A percentile compares a stretch with the other conserved stretches of the same genome.
Conservation (phyloP, 2,888 invertebrate species). For the Meganola albula region DNA sequence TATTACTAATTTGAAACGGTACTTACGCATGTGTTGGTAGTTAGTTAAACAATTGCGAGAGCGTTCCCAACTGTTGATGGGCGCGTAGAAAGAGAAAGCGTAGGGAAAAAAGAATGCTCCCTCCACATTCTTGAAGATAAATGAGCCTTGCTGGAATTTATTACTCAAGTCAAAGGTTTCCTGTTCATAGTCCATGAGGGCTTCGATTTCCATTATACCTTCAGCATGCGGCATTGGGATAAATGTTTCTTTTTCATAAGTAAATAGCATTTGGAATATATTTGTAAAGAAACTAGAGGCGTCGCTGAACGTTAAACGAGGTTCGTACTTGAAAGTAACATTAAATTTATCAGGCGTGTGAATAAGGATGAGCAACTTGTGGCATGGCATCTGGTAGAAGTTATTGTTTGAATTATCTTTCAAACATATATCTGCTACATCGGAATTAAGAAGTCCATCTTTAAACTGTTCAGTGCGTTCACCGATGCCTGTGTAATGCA, state of each 20-base stretch:
- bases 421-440: constrained; percentile 65
- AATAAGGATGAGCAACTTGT: constrained; percentile 72
- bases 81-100: constrained; percentile 50
- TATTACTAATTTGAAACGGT: too few relatives aligned
- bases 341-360: constrained; percentile 73
- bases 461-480: constrained; percentile 69
- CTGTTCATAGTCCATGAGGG: constrained; percentile 61
- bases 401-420: constrained; percentile 74
- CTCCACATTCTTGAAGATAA: constrained; percentile 48
- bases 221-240: neutral
- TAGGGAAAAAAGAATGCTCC: constrained; percentile 7
- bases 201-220: constrained; percentile 64
- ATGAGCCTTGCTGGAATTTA: constrained; percentile 56
- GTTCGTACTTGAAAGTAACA: constrained; percentile 62
- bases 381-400: constrained; percentile 76
- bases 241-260: too few relatives aligned
- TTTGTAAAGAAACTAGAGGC: too few relatives aligned
- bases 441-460: constrained; percentile 61
- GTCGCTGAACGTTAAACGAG: too few relatives aligned
- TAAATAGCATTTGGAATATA: too few relatives aligned
- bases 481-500: constrained; percentile 61
- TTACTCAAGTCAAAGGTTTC: constrained; percentile 63
- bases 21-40: constrained; percentile 77
- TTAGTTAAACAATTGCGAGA: constrained; percentile 46
- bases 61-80: constrained; percentile 29